These are phyloP conservation scores for Heliocidaris tuberculata DNA, from an alignment of 35 echinoderm and acorn worm genomes.

Conservation along the genomic window DNA sequence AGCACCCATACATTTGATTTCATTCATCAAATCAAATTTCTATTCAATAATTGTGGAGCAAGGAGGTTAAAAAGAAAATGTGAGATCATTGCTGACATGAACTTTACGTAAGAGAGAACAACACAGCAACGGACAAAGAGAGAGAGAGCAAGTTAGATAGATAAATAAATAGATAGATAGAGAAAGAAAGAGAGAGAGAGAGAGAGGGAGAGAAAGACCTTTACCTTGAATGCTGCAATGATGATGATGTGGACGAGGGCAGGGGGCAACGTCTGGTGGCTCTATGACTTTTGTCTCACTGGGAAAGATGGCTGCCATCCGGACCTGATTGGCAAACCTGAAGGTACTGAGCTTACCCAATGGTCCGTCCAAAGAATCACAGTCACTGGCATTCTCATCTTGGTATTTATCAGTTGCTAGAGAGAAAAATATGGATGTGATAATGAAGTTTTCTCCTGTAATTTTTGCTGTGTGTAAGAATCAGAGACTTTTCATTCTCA, in stretches of 20 bases:
- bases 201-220: not conserved
- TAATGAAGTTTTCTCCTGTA: not conserved
- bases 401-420: slow-evolving; percentile 88
- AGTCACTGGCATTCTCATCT: slow-evolving; percentile 81
- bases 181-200: not conserved
- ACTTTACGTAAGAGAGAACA: too few relatives aligned
- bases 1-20: too few relatives aligned
- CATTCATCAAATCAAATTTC: too few relatives aligned
- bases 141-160: too few relatives aligned
- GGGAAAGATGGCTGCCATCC: slow-evolving; percentile 46
- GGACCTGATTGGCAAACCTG: slow-evolving; percentile 35
- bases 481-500: too few relatives aligned
- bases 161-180: too few relatives aligned
- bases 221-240: slow-evolving; percentile 13
- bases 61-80: too few relatives aligned
- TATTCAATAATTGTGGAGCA: not conserved
- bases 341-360: slow-evolving; percentile 37
- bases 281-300: slow-evolving; percentile 22
- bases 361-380: slow-evolving; percentile 75
- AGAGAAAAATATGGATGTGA: not conserved
- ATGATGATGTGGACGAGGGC: not conserved
- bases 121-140: too few relatives aligned
- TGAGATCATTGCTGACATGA: too few relatives aligned
- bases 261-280: slow-evolving; percentile 7
- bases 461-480: too few relatives aligned